Conservation (phyloP, 2,797 vertebrate species). For the Anisognathus igniventris region DNA sequence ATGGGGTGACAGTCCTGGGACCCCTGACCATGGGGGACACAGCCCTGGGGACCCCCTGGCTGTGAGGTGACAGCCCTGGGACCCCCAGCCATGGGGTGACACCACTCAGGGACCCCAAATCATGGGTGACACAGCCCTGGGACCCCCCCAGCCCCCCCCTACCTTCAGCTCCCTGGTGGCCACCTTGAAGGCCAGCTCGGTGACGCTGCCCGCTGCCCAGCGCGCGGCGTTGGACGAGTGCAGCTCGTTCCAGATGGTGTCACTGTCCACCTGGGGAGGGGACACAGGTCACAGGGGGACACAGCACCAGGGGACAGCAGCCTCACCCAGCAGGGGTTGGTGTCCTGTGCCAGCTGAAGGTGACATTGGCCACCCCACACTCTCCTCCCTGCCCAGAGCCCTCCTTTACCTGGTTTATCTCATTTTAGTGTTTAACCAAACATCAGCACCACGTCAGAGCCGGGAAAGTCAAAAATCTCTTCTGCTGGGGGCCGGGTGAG, state of each 20-base stretch:
- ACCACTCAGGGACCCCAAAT: no score
- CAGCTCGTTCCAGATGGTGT: slow-evolving; percentile 96
- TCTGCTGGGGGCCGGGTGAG: slow-evolving; percentile 76
- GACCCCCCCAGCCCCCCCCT: background rate
- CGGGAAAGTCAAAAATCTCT: slow-evolving; percentile 73
- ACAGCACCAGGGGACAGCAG: background rate
- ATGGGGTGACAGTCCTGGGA: no score
- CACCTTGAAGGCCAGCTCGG: slow-evolving; percentile 90
- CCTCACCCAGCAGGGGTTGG: background rate
- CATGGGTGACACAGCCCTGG: background rate
- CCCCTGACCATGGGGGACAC: accelerated
- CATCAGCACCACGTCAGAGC: slow-evolving; percentile 76
- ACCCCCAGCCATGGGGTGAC: no score
- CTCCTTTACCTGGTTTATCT: slow-evolving; percentile 60
- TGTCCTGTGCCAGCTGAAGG: background rate
- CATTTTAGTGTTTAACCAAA: slow-evolving; percentile 76
- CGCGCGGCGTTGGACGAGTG: slow-evolving; percentile 93
- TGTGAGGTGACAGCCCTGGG: no score
- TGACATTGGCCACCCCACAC: accelerated
- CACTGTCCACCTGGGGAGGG: slow-evolving; percentile 83
- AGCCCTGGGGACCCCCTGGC: no score
- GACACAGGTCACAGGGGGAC: background rate
- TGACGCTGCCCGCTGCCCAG: slow-evolving; percentile 91
- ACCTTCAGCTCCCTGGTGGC: slow-evolving; percentile 94
- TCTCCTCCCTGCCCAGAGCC: background rate